Conservation (phyloP, 1,140 invertebrate species). For the Sminthurides bifidus region DNA sequence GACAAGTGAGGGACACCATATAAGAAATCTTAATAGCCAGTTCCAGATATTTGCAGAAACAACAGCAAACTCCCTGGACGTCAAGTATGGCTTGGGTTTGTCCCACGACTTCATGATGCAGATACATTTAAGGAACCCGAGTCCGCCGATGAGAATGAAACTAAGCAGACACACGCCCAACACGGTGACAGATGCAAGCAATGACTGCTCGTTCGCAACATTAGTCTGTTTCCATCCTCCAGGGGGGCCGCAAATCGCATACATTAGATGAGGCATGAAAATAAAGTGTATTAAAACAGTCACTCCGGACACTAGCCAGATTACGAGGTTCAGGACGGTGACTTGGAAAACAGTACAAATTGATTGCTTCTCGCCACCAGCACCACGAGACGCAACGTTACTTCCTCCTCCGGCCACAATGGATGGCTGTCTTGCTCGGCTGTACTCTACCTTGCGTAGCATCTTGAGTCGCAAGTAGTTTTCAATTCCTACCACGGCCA, state of each 20-base stretch:
- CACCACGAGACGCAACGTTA: not conserved
- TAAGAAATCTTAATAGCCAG: slow-evolving; percentile 23
- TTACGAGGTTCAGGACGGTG: slow-evolving; percentile 24
- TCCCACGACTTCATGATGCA: slow-evolving; percentile 29
- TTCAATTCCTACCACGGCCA: slow-evolving; percentile 23
- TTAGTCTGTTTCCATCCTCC: not conserved
- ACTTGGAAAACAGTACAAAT: slow-evolving; percentile 31
- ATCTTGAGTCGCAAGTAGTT: slow-evolving; percentile 28
- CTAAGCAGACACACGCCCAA: slow-evolving; percentile 21
- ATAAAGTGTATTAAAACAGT: slow-evolving; percentile 27
- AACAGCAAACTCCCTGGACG: slow-evolving; percentile 30
- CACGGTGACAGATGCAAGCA: slow-evolving; percentile 22
- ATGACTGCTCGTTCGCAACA: slow-evolving; percentile 8
- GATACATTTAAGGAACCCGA: slow-evolving; percentile 30
- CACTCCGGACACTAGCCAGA: slow-evolving; percentile 26
- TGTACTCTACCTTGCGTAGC: slow-evolving; percentile 16
- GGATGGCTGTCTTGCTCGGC: slow-evolving; percentile 9
- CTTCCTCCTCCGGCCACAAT: too few relatives aligned
- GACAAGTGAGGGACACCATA: slow-evolving; percentile 28
- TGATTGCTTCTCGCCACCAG: slow-evolving; percentile 14
- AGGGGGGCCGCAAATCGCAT: slow-evolving; percentile 20
- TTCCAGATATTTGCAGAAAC: slow-evolving; percentile 27
- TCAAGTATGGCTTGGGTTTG: slow-evolving; percentile 27
- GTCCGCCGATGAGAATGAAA: slow-evolving; percentile 26
- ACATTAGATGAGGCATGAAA: slow-evolving; percentile 28